Base-by-base conservation (phyloP, 2,797 vertebrate species). In the Squalus acanthias region DNA sequence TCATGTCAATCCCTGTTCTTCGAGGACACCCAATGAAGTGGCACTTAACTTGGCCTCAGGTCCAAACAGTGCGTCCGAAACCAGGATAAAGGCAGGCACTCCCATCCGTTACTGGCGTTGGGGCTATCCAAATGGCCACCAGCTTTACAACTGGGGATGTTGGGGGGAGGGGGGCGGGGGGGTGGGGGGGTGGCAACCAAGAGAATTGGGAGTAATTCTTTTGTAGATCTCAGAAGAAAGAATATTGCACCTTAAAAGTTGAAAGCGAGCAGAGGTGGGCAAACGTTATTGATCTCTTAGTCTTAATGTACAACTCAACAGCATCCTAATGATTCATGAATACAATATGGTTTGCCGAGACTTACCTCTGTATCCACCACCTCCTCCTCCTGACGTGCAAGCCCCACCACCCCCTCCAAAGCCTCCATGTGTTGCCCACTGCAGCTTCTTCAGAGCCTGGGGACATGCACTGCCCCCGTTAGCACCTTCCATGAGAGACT, bases 361-460 rank as follows among this genome's bases (percentile, higher is more conserved):
- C 97, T 96, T 97, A 99, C 99, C 98, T 98, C 97, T 98, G 97
- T 99, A 99, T 97, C 99, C 98, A 96, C 98, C 98, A 0, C 99
- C 98, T 2, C 98, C 98, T 9, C 99, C 99, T 91, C 98, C 99
- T 0, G 98, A 98, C 22, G 98, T 98, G 97, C 99, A 99, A 70
- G 99, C 98, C 12, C 99, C 98, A 72, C 99, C 98, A 96, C 99
- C 99, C 10, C 99, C 98, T 96, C 99, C 98, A 96, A 99, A 99
- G 46, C 99, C 99, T 53, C 99, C 98, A 0, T 97, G 98, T 0
- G 98, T 99, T 6, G 98, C 97, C 99, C 99, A 99, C 95, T 97
- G 97, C 46, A 99, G 98, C 74, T 98, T 98, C 96, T 98, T 97
- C 97, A 98, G 93, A 72, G 99, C 98, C 33, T 98, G 97, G 0